A percentile compares a stretch with the other conserved stretches of the same genome.
Conservation (phyloP, 2,797 vertebrate species). For the Takifugu ocellatus region DNA sequence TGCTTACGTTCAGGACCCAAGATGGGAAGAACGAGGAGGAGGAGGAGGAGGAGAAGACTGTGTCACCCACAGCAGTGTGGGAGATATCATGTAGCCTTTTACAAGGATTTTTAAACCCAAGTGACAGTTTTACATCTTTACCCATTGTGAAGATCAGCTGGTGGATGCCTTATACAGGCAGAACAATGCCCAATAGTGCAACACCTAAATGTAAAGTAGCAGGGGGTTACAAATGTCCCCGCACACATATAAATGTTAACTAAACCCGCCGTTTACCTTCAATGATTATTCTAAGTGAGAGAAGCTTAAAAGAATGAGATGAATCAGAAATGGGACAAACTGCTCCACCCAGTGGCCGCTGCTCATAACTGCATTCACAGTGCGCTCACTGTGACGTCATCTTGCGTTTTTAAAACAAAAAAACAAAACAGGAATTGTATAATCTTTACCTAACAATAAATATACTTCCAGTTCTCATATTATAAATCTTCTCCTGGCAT, state of each 20-base stretch:
- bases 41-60: conserved; percentile 21
- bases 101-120: background rate
- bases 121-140: too few relatives aligned
- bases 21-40: conserved; percentile 40
- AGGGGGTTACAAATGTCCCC: conserved; percentile 18
- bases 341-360: conserved; percentile 54
- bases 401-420: background rate
- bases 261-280: background rate
- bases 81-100: conserved; percentile 24
- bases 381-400: background rate
- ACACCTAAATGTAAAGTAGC: conserved; percentile 49
- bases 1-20: conserved; percentile 53
- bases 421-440: too few relatives aligned
- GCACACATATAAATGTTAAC: background rate
- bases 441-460: too few relatives aligned
- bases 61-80: conserved; percentile 12
- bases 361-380: conserved; percentile 2
- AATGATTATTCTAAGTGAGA: conserved; percentile 3
- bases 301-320: background rate
- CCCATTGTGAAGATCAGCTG: background rate
- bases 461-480: too few relatives aligned
- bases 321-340: conserved; percentile 12
- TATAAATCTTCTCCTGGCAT: too few relatives aligned
- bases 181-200: conserved; percentile 23
- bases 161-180: conserved; percentile 51